phyloP scores from a whole-genome alignment of 2,797 vertebrate species.

The Brotogeris chrysoptera region DNA sequence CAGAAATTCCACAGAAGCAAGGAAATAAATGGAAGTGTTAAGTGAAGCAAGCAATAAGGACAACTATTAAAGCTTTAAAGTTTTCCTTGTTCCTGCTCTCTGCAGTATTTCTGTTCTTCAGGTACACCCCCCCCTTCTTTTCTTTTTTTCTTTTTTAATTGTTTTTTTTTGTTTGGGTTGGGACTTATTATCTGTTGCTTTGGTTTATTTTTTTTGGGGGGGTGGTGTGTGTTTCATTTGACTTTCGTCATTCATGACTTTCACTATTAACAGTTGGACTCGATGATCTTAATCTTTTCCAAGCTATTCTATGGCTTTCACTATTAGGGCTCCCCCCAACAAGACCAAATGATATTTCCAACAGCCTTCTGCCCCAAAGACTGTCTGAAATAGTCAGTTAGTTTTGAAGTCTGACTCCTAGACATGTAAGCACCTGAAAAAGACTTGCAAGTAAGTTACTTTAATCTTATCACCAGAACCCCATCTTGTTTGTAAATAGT shows the following conservation, averaged over 20 bases:
- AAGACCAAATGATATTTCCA: background rate
- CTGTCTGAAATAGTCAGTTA: background rate
- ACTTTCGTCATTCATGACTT: background rate
- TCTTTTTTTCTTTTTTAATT: background rate
- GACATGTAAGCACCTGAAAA: background rate
- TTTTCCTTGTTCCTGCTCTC: background rate
- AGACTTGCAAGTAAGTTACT: background rate
- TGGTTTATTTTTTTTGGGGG: rapidly evolving
- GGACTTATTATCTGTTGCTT: background rate
- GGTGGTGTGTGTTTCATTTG: rapidly evolving
- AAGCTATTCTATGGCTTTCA: background rate
- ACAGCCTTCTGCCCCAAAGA: background rate
- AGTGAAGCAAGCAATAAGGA: background rate
- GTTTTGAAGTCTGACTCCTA: background rate
- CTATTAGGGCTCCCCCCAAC: background rate
- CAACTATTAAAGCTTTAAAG: background rate
- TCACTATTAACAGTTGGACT: background rate
- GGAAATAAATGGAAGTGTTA: background rate
- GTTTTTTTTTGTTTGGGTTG: background rate
- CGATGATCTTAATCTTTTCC: background rate
- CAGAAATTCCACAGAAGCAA: background rate
- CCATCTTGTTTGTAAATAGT: background rate
- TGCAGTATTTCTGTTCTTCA: background rate
- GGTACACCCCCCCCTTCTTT: rapidly evolving
- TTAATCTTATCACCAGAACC: background rate